phyloP scores from a whole-genome alignment of 2,797 vertebrate species.

The Scolopax bukidnonensis region DNA sequence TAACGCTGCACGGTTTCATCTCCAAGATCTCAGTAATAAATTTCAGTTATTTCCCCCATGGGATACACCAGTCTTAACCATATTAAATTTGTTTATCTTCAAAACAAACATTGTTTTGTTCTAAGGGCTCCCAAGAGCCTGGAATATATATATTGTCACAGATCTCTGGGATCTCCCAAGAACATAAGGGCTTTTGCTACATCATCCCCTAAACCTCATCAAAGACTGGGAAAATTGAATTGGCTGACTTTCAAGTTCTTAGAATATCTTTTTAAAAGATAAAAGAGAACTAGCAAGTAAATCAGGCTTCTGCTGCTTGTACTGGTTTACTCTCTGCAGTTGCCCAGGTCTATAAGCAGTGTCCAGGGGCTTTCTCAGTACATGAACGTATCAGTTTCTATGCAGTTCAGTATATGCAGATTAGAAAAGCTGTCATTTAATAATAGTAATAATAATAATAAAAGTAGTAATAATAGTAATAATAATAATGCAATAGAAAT shows the following conservation, averaged over 20 bases:
- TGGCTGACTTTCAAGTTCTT: not conserved
- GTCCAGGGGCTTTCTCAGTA: not conserved
- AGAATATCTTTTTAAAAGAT: not conserved
- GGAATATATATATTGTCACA: not conserved
- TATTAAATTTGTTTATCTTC: conserved; percentile 24
- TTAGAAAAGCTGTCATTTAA: not conserved
- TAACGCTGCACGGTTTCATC: not conserved
- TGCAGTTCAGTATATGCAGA: not conserved
- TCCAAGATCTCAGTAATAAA: not conserved
- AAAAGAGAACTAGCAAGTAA: not conserved
- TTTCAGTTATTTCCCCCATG: not conserved
- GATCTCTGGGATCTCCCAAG: conserved; percentile 13
- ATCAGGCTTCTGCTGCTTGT: not conserved
- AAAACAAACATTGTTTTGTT: not conserved
- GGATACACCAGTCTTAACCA: not conserved
- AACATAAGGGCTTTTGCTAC: not conserved
- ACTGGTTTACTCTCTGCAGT: not conserved
- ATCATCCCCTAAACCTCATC: not conserved
- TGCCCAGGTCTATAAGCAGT: not conserved
- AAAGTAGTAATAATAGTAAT: not conserved
- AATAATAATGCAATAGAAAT: not conserved
- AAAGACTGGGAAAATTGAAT: not conserved
- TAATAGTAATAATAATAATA: too few species aligned
- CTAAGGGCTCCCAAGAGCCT: not conserved
- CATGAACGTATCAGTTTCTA: fast-evolving